Base-by-base conservation (phyloP, 2,888 invertebrate species). In the Apamea sordens region DNA sequence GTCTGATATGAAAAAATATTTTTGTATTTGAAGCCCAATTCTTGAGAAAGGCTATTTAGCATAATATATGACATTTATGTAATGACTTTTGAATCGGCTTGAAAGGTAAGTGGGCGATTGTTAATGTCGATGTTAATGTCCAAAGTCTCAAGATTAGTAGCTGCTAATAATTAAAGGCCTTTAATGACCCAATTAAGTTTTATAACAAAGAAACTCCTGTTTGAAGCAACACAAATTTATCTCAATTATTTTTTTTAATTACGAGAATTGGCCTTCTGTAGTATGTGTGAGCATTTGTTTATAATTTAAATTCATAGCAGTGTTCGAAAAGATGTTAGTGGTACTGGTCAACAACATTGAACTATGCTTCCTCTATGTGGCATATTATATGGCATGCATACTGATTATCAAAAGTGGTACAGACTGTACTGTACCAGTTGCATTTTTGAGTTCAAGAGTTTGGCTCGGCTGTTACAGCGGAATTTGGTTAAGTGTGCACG, bases 301-400 rank as follows among this genome's bases (percentile, higher is more conserved):
- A 50, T 28, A 13, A 44, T 75, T 73, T 10, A 41, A 50, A 71
- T 80, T 44, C 80, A 71, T 1, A 56, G 15, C 73, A 13, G 24
- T 18, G 13, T 56, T n/a, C 21, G 10, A 61, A 76, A 76, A 53
- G 4, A 67, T 67, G 59, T 80, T 21, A 76, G 36, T 82, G 24
- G 65, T 59, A 82, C 82, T 82, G 24, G 41, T 59, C 65, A 76
- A 80, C 36, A 81, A 65, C 32, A 80, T 24, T 53, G 32, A 59
- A 28, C 32, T 82, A 67, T 44, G 32, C 67, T 61, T 76, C 28
- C 53, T 53, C 11, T 1, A n/a, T n/a, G n/a, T n/a, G n/a, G n/a
- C 59, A 36, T 59, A 77, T n/a, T 32, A 15, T 77, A 50, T 50
- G 70, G 18, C 24, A 28, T 78, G 81, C 59, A 83, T 81, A 70